phyloP scores from a whole-genome alignment of 1,140 invertebrate genomes.

The Sminthurides bifidus region DNA sequence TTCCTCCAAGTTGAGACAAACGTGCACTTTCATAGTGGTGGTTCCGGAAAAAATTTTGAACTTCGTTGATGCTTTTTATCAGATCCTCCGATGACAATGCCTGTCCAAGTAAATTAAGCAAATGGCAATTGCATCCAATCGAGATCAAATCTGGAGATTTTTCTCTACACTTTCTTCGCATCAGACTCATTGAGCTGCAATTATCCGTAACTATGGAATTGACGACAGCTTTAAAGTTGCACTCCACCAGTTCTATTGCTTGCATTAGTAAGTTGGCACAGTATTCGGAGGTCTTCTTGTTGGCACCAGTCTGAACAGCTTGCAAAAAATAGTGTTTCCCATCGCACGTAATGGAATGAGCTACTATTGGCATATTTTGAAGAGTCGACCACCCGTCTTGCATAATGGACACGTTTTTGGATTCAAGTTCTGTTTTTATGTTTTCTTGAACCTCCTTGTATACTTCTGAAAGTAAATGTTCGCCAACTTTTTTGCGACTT shows the following conservation, averaged over 20 bases:
- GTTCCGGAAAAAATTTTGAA: no score
- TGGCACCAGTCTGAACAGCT: neutral
- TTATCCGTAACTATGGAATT: conserved; percentile 3
- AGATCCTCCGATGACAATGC: no score
- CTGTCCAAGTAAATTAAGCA: no score
- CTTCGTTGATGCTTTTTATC: no score
- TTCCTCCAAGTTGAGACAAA: no score
- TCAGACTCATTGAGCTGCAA: neutral
- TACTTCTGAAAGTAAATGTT: neutral
- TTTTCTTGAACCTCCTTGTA: neutral
- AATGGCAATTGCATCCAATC: conserved; percentile 8
- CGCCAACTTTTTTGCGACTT: neutral
- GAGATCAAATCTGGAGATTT: neutral
- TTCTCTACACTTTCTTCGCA: neutral
- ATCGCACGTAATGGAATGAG: neutral
- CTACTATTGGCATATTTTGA: neutral
- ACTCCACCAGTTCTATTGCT: neutral
- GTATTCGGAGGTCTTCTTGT: neutral
- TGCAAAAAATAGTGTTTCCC: neutral
- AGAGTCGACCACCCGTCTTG: conserved; percentile 8
- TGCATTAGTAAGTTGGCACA: neutral
- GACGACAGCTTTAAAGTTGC: neutral
- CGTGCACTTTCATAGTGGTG: no score
- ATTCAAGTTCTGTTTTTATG: neutral
- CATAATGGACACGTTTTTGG: conserved; percentile 4